A percentile compares a stretch with the other conserved stretches of the same genome.
phyloP scores from a whole-genome alignment of 1,140 invertebrate genomes.

The Amyelois transitella region DNA sequence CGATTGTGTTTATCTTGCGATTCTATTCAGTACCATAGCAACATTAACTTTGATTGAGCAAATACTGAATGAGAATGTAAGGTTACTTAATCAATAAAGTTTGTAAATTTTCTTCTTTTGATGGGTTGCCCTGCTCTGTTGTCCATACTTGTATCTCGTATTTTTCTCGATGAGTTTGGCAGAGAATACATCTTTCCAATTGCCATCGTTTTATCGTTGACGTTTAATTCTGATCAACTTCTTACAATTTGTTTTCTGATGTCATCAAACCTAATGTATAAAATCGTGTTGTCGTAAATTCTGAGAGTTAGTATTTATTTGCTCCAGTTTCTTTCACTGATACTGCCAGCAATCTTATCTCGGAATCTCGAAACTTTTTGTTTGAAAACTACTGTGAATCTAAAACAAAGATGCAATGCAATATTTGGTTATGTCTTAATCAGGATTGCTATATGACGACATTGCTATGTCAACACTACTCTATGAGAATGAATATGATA shows the following conservation, averaged over 20 bases:
- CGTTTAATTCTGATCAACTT: no score
- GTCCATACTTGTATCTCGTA: no score
- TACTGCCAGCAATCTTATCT: background rate
- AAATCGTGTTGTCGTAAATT: background rate
- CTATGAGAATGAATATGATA: background rate
- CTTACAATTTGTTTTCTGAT: no score
- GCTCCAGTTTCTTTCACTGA: background rate
- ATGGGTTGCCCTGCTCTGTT: no score
- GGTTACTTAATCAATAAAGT: no score
- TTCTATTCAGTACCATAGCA: background rate
- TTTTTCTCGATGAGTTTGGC: no score
- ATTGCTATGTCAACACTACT: background rate
- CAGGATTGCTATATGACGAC: background rate
- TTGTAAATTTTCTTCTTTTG: no score
- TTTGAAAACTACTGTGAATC: background rate
- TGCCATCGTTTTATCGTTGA: no score
- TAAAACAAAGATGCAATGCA: background rate
- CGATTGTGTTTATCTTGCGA: background rate
- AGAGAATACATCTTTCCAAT: no score
- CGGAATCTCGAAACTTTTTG: background rate
- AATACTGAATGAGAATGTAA: no score
- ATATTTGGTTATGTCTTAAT: background rate
- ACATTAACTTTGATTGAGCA: background rate
- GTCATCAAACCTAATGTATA: no score
- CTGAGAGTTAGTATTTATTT: background rate